A percentile compares a stretch with the other conserved stretches of the same genome.
phyloP scores from a whole-genome alignment of 2,888 invertebrate genomes.

The Lasioglossum calceatum region DNA sequence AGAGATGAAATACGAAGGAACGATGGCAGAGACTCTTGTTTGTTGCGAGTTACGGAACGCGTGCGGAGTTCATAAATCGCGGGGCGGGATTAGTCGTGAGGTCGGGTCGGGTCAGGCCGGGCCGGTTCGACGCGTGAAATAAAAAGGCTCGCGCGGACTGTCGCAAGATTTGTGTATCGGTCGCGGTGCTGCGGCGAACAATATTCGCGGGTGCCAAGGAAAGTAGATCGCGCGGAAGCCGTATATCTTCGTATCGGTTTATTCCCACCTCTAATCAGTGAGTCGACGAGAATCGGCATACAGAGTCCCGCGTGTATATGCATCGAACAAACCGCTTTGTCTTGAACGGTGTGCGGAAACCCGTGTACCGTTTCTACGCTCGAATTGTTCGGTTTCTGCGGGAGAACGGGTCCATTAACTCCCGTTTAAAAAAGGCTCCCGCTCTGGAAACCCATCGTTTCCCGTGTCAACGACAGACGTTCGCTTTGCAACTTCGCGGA shows the following conservation, averaged over 20 bases:
- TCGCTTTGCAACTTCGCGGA: conserved; percentile 11
- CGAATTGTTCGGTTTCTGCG: conserved; percentile 45
- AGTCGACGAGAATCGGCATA: conserved; percentile 61
- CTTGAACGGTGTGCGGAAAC: conserved; percentile 19
- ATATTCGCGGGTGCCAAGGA: conserved; percentile 17
- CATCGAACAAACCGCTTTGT: conserved; percentile 64
- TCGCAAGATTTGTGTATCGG: conserved; percentile 8
- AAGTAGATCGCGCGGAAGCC: conserved; percentile 64
- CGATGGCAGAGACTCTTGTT: background rate
- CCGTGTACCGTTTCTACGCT: conserved; percentile 36
- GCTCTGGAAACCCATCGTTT: conserved; percentile 5
- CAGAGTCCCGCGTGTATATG: conserved; percentile 70
- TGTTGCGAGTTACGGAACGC: background rate
- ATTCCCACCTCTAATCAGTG: conserved; percentile 74
- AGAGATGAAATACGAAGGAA: background rate
- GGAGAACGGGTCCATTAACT: conserved; percentile 28
- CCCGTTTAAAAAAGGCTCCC: background rate
- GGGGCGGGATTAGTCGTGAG: background rate
- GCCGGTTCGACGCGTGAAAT: background rate
- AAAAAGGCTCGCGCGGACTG: background rate
- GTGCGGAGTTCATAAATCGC: conserved; percentile 27
- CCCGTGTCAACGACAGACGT: background rate
- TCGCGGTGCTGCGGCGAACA: background rate
- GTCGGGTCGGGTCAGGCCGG: background rate
- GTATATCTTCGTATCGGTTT: conserved; percentile 68